Evolutionary conservation across 1,140 invertebrate genomes (phyloP).

Genomic region (Hirudo medicinalis): DNA sequence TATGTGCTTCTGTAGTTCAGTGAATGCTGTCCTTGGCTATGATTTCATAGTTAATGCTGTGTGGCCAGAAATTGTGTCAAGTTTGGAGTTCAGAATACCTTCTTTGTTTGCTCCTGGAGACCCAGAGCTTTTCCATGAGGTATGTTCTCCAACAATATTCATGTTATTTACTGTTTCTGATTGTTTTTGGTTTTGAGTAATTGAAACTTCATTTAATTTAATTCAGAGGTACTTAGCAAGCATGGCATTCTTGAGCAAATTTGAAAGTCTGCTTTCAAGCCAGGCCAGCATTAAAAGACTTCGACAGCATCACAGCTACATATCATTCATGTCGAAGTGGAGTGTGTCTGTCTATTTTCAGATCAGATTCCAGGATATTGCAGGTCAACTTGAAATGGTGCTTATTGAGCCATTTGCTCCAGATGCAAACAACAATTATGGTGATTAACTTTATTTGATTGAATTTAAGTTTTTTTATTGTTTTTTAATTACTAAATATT

Average conservation of each 20-base stretch:
- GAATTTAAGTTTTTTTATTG: background rate
- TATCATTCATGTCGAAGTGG: constrained; percentile 65
- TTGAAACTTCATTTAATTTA: background rate
- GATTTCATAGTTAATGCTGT: constrained; percentile 76
- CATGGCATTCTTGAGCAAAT: constrained; percentile 59
- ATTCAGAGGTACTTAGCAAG: constrained; percentile 60
- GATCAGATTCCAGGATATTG: constrained; percentile 79
- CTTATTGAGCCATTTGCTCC: constrained; percentile 40
- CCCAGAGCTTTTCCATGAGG: constrained; percentile 67
- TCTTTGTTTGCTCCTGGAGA: constrained; percentile 80
- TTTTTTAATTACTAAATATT: background rate
- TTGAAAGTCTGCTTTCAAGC: constrained; percentile 55
- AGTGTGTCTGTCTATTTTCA: constrained; percentile 89
- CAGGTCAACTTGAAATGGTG: constrained; percentile 51
- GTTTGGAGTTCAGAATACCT: constrained; percentile 58
- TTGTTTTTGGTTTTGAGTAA: background rate
- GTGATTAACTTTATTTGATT: background rate
- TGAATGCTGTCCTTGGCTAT: constrained; percentile 53
- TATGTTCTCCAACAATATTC: constrained; percentile 29
- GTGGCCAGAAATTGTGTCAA: constrained; percentile 67
- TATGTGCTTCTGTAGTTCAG: constrained; percentile 1
- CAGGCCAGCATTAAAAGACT: constrained; percentile 41
- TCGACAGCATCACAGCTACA: constrained; percentile 38
- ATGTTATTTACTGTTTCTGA: background rate
- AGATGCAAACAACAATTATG: constrained; percentile 24